phyloP scores from a whole-genome alignment of 1,140 invertebrate genomes.

The Camponotus vicinus region DNA sequence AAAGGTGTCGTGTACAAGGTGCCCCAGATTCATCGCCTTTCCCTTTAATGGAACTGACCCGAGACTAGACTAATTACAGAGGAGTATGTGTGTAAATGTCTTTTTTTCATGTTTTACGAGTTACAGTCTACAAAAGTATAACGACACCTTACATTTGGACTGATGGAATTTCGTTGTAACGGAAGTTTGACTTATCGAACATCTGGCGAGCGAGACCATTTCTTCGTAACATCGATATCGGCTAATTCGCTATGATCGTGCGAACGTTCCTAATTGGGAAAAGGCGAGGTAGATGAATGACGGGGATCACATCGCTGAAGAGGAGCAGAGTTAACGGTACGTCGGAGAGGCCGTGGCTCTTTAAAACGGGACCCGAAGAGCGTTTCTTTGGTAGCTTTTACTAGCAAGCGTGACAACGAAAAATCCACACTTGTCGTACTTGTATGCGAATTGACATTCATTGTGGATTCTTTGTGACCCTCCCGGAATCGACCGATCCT shows the following conservation, averaged over 20 bases:
- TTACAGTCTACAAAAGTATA: slow-evolving; percentile 30
- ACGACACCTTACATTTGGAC: neutral
- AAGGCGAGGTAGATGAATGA: slow-evolving; percentile 37
- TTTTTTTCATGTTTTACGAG: neutral
- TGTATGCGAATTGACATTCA: neutral
- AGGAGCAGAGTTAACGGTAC: slow-evolving; percentile 51
- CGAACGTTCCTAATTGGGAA: slow-evolving; percentile 30
- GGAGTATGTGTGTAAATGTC: neutral
- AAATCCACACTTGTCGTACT: neutral
- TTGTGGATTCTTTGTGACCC: neutral
- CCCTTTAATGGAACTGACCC: slow-evolving; percentile 37
- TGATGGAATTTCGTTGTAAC: neutral
- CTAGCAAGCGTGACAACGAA: neutral
- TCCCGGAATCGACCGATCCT: neutral
- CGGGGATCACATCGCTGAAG: neutral
- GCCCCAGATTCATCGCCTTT: slow-evolving; percentile 43
- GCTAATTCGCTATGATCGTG: slow-evolving; percentile 3
- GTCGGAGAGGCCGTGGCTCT: neutral
- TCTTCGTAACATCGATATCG: slow-evolving; percentile 16
- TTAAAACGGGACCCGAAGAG: slow-evolving; percentile 1
- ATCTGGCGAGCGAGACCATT: slow-evolving; percentile 15
- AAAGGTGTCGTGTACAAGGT: slow-evolving; percentile 5
- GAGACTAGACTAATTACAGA: slow-evolving; percentile 39
- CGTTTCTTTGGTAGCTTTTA: slow-evolving; percentile 11
- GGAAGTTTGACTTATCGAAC: slow-evolving; percentile 3